phyloP scores from a whole-genome alignment of 2,113 vertebrate genomes.

The Gopherus evgoodei region DNA sequence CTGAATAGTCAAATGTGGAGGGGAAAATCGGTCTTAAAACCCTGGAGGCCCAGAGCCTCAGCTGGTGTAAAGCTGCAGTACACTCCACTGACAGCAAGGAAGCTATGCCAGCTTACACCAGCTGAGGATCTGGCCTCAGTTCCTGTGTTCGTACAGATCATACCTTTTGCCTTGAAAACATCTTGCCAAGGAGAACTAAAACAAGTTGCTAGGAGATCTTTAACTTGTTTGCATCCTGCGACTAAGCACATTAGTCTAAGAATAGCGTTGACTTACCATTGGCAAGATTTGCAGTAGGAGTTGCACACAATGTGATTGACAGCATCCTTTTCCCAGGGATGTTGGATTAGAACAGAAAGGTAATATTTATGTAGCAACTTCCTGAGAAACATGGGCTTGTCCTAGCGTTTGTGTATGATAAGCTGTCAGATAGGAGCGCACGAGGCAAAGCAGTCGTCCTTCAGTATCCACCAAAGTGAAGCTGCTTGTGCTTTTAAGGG shows the following conservation, averaged over 20 bases:
- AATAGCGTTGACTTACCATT: accelerated
- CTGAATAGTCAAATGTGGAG: not conserved
- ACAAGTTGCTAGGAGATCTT: not conserved
- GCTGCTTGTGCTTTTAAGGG: not conserved
- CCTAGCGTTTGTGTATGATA: not conserved
- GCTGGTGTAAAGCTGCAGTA: not conserved
- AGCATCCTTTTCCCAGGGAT: not conserved
- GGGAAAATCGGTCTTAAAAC: not conserved
- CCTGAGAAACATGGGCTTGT: not conserved
- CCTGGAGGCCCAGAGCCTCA: not conserved
- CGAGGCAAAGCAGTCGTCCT: not conserved
- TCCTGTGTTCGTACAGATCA: not conserved
- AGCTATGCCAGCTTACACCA: not conserved
- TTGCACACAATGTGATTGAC: not conserved
- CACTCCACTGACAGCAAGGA: accelerated
- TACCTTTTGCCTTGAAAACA: not conserved
- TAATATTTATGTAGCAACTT: not conserved
- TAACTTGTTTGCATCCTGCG: not conserved
- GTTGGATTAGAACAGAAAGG: not conserved
- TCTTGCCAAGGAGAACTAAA: not conserved
- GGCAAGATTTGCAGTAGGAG: not conserved
- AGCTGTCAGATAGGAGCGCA: not conserved
- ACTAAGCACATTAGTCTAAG: not conserved
- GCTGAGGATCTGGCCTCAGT: not conserved
- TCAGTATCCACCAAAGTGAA: not conserved